phyloP scores from a whole-genome alignment of 2,113 vertebrate genomes.

The Pseudorasbora parva region DNA sequence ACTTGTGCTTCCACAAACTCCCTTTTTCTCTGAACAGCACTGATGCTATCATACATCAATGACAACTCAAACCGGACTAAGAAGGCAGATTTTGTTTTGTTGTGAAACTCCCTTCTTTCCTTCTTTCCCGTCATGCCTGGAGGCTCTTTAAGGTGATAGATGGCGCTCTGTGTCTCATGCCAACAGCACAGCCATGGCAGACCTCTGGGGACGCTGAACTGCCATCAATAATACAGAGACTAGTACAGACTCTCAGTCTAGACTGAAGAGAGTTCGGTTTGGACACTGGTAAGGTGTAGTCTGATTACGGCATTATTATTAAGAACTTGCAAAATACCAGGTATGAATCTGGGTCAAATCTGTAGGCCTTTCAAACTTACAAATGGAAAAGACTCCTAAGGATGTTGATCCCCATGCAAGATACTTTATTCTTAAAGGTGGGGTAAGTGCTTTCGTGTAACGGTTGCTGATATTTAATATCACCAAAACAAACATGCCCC shows the following conservation, averaged over 20 bases:
- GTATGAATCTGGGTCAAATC: constrained; percentile 11
- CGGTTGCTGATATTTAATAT: too few species aligned
- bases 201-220: constrained; percentile 37
- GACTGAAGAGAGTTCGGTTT: constrained; percentile 28
- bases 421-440: not conserved
- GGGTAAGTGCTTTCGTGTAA: too few species aligned
- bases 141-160: constrained; percentile 53
- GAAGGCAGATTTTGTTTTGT: not conserved
- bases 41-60: not conserved
- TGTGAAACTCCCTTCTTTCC: constrained; percentile 1
- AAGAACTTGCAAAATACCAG: not conserved
- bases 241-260: constrained; percentile 44
- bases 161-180: constrained; percentile 47
- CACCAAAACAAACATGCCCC: too few species aligned
- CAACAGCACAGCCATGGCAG: constrained; percentile 43
- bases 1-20: constrained; percentile 1
- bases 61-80: not conserved
- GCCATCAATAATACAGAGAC: constrained; percentile 51
- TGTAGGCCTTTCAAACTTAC: not conserved
- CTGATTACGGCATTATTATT: constrained; percentile 26
- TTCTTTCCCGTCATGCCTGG: constrained; percentile 25
- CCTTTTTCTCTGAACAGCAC: not conserved
- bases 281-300: constrained; percentile 13
- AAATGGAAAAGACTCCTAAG: not conserved
- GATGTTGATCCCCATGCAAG: not conserved